Percentiles rank a stretch among this genome's conserved stretches.
Evolutionary conservation across 2,888 invertebrate genomes (phyloP).

Genomic region (Macrosoma leucophasiata): DNA sequence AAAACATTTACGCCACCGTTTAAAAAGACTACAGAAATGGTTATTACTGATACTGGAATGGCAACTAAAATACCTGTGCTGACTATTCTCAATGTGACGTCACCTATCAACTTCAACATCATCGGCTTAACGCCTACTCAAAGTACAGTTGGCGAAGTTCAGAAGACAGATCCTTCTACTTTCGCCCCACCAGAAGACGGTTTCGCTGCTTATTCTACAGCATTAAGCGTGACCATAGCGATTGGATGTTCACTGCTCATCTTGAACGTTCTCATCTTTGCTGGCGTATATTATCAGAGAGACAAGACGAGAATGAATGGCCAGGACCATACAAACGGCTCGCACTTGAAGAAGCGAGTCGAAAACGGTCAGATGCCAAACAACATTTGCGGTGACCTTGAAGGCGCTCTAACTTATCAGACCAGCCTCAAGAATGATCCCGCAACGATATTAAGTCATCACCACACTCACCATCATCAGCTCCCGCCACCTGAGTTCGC

Average conservation of each 20-base stretch:
- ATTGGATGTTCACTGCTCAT: conserved; percentile 95
- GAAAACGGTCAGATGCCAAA: conserved; percentile 93
- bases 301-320: conserved; percentile 86
- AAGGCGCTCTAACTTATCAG: conserved; percentile 71
- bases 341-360: conserved; percentile 80
- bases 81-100: conserved; percentile 58
- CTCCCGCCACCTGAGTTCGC: conserved; percentile 90
- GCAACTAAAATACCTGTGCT: conserved; percentile 59
- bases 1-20: conserved; percentile 75
- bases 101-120: conserved; percentile 59
- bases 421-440: conserved; percentile 80
- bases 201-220: conserved; percentile 93
- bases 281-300: conserved; percentile 94
- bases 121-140: conserved; percentile 56
- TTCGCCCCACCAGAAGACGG: conserved; percentile 85
- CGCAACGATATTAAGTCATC: conserved; percentile 83
- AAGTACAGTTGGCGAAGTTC: conserved; percentile 43
- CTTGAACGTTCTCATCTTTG: conserved; percentile 94
- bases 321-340: conserved; percentile 70
- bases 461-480: conserved; percentile 87
- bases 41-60: conserved; percentile 54
- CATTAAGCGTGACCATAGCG: conserved; percentile 93
- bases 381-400: conserved; percentile 90
- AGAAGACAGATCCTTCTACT: conserved; percentile 64
- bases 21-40: conserved; percentile 73